A percentile compares a stretch with the other conserved stretches of the same genome.
These are phyloP conservation scores for Cherax quadricarinatus DNA, from an alignment of 1,140 invertebrate species.

Conservation along the genomic window DNA sequence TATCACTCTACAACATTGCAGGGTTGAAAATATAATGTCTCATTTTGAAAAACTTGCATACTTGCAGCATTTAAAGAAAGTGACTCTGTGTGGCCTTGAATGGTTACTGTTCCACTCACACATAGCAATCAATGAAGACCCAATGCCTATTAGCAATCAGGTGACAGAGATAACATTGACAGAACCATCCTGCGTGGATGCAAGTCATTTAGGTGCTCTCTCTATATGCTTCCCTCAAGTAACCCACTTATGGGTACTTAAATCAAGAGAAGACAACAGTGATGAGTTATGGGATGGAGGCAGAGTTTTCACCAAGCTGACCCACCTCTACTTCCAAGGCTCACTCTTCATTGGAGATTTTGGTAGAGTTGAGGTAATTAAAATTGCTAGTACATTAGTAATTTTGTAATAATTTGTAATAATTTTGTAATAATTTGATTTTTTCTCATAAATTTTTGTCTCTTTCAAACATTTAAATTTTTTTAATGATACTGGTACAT, in stretches of 20 bases:
- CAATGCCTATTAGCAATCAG: conserved; percentile 28
- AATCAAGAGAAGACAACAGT: conserved; percentile 4
- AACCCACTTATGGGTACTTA: conserved; percentile 34
- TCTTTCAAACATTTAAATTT: no score
- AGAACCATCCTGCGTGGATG: conserved; percentile 36
- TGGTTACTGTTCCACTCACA: conserved; percentile 31
- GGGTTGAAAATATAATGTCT: not conserved
- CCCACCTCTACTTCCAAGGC: conserved; percentile 42
- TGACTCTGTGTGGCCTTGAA: conserved; percentile 42
- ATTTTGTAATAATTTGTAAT: not conserved
- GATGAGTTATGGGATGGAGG: conserved; percentile 23
- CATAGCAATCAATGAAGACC: conserved; percentile 42
- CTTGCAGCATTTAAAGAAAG: conserved; percentile 26
- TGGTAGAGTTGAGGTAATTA: conserved; percentile 48
- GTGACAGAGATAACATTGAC: conserved; percentile 37
- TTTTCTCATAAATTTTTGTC: no score
- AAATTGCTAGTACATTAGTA: not conserved
- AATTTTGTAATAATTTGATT: not conserved
- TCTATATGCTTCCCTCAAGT: conserved; percentile 47
- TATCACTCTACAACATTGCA: conserved; percentile 32
- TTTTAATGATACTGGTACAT: no score
- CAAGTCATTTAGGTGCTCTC: conserved; percentile 23
- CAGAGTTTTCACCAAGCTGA: conserved; percentile 31
- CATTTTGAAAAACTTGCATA: conserved; percentile 2
- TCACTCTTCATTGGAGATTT: not conserved